These are phyloP conservation scores for Siniperca chuatsi DNA, from an alignment of 2,113 vertebrate species.

Conservation along the genomic window DNA sequence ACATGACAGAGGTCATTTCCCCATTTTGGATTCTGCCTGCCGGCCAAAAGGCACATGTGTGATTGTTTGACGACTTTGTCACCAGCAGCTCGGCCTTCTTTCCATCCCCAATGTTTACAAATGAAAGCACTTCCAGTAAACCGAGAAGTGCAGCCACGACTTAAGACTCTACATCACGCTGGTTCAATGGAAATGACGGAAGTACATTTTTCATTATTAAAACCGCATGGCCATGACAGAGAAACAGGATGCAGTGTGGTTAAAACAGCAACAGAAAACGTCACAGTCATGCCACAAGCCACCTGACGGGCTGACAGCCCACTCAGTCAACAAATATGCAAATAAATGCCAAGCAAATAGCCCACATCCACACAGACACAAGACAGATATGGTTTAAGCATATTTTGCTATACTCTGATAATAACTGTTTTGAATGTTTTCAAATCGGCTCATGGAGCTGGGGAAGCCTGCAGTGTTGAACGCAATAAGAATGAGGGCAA, in stretches of 20 bases:
- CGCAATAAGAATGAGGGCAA: constrained; percentile 20
- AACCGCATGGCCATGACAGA: constrained; percentile 73
- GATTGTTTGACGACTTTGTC: constrained; percentile 48
- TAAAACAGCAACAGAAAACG: constrained; percentile 76
- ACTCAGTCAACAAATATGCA: constrained; percentile 57
- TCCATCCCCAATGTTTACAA: constrained; percentile 75
- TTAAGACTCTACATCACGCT: constrained; percentile 59
- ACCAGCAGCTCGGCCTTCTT: constrained; percentile 38
- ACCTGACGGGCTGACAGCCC: constrained; percentile 60
- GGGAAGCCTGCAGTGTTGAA: neutral
- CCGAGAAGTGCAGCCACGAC: constrained; percentile 54
- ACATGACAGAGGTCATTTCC: constrained; percentile 20
- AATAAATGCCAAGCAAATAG: constrained; percentile 31
- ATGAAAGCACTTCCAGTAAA: constrained; percentile 82
- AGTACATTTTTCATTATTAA: constrained; percentile 82
- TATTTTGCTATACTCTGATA: neutral
- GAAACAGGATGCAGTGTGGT: constrained; percentile 84
- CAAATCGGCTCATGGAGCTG: neutral
- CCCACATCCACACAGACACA: neutral
- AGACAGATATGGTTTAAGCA: neutral
- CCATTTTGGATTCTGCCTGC: neutral
- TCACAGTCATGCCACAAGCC: constrained; percentile 71
- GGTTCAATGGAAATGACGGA: constrained; percentile 83
- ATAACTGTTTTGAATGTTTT: neutral
- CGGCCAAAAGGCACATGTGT: neutral